A percentile compares a stretch with the other conserved stretches of the same genome.
Conservation (phyloP, 2,797 vertebrate genomes). For the Mallotus villosus region DNA sequence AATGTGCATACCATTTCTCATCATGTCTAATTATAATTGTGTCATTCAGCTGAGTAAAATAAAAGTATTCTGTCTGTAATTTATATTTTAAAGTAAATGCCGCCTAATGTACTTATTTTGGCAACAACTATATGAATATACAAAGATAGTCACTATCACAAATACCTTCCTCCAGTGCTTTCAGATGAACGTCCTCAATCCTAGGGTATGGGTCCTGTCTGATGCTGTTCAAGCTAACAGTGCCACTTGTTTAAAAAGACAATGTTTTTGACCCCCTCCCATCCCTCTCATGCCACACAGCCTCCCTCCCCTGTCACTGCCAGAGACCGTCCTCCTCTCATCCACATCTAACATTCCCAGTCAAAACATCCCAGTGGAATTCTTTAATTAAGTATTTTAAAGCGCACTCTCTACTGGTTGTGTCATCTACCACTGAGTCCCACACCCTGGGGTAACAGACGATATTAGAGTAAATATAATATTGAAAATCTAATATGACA, state of each 20-base stretch:
- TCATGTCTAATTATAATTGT: neutral
- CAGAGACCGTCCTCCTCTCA: conserved; percentile 37
- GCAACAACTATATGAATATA: neutral
- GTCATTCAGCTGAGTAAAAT: neutral
- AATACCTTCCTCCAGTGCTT: conserved; percentile 50
- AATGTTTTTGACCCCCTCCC: conserved; percentile 57
- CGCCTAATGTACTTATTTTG: neutral
- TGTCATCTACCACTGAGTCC: conserved; percentile 12
- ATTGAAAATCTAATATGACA: conserved; percentile 15
- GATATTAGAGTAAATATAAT: conserved; percentile 5
- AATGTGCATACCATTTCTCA: neutral
- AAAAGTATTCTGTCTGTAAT: neutral
- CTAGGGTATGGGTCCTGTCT: conserved; percentile 32
- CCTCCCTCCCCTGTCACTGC: conserved; percentile 27
- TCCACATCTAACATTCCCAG: conserved; percentile 21
- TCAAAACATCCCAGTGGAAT: conserved; percentile 39
- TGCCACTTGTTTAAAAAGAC: conserved; percentile 63
- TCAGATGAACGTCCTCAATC: conserved; percentile 32
- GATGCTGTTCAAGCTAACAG: conserved; percentile 49
- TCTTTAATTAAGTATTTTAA: conserved; percentile 45
- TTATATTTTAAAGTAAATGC: neutral
- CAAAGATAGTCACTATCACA: neutral
- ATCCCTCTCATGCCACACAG: conserved; percentile 32
- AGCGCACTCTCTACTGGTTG: conserved; percentile 9
- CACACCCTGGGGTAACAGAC: conserved; percentile 4